These are phyloP conservation scores for Brachionichthys hirsutus DNA, from an alignment of 2,113 vertebrate species.

Conservation along the genomic window DNA sequence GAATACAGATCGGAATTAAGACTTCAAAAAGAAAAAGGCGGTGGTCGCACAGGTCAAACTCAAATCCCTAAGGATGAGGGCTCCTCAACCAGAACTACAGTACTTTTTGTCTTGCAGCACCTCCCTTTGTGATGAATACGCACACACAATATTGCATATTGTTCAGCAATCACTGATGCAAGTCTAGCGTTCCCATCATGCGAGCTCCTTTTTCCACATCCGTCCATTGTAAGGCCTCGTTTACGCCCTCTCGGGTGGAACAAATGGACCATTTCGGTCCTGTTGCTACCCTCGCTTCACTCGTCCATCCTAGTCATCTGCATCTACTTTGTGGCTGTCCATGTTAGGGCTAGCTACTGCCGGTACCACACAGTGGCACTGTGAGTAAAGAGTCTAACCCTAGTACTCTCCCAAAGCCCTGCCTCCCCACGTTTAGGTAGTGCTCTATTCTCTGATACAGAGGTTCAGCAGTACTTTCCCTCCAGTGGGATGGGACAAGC, in stretches of 20 bases:
- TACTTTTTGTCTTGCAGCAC: conserved; percentile 65
- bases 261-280: conserved; percentile 47
- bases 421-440: conserved; percentile 63
- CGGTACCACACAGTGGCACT: conserved; percentile 80
- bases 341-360: conserved; percentile 68
- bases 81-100: conserved; percentile 56
- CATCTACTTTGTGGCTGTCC: conserved; percentile 60
- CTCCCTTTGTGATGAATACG: conserved; percentile 49
- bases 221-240: conserved; percentile 67
- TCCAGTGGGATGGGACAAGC: conserved; percentile 50
- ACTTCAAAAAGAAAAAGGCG: conserved; percentile 65
- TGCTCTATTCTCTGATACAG: conserved; percentile 81
- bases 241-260: conserved; percentile 61
- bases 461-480: conserved; percentile 75
- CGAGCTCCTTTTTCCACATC: conserved; percentile 43
- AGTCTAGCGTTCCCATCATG: conserved; percentile 43
- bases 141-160: conserved; percentile 61
- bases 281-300: conserved; percentile 41
- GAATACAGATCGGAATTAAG: conserved; percentile 85
- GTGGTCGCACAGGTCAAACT: conserved; percentile 52
- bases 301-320: conserved; percentile 38
- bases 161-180: conserved; percentile 55
- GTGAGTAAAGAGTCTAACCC: conserved; percentile 66
- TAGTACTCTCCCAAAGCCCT: conserved; percentile 63
- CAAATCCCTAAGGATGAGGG: conserved; percentile 47